phyloP scores from a whole-genome alignment of 2,888 invertebrate species.

The Plemyria rubiginata region DNA sequence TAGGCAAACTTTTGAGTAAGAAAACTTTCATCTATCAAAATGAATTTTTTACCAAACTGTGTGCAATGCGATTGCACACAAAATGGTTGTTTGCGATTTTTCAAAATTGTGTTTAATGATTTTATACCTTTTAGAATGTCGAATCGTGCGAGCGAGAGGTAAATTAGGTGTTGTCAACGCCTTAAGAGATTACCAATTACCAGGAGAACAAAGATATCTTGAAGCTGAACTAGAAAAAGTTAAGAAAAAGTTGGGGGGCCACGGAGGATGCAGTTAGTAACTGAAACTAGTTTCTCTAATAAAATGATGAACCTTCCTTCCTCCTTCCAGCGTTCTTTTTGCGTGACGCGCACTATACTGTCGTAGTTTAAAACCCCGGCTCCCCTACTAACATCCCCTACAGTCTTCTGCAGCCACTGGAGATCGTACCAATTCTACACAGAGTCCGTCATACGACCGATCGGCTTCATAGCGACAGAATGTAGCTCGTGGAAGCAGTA shows the following conservation, averaged over 20 bases:
- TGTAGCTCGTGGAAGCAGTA: slow-evolving; percentile 81
- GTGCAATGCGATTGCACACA: no score
- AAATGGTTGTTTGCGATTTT: no score
- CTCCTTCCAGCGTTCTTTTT: background rate
- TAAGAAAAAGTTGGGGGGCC: slow-evolving; percentile 48
- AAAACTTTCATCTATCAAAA: no score
- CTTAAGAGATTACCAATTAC: slow-evolving; percentile 58
- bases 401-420: slow-evolving; percentile 86
- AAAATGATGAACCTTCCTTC: slow-evolving; percentile 1
- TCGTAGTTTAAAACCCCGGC: no score
- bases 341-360: no score
- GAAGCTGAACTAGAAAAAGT: slow-evolving; percentile 62
- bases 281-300: background rate
- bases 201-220: slow-evolving; percentile 62
- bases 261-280: background rate
- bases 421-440: slow-evolving; percentile 86
- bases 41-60: no score
- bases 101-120: no score
- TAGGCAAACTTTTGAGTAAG: no score
- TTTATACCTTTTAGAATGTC: no score
- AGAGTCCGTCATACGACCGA: slow-evolving; percentile 82
- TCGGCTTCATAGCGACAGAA: slow-evolving; percentile 74
- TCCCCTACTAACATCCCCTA: slow-evolving; percentile 6
- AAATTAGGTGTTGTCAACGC: no score
- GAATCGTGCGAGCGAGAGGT: no score